Conservation (phyloP, 2,888 invertebrate species). For the Meliscaeva auricollis region DNA sequence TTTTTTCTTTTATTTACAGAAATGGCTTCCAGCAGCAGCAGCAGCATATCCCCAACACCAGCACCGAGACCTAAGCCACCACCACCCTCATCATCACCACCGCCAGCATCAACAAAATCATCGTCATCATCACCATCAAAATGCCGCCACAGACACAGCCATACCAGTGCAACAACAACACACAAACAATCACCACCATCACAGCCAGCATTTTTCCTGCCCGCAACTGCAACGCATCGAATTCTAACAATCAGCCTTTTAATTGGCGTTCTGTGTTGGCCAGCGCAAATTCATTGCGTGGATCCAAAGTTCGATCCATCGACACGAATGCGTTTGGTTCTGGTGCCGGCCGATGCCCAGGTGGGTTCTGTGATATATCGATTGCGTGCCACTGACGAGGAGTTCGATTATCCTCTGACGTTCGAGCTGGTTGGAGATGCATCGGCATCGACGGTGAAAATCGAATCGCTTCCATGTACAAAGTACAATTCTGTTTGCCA, state of each 20-base stretch:
- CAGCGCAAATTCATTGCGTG: constrained; percentile 83
- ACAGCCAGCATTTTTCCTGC: constrained; percentile 53
- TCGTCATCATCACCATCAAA: constrained; percentile 24
- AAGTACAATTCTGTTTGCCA: constrained; percentile 95
- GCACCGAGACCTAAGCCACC: constrained; percentile 71
- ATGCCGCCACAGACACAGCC: constrained; percentile 1
- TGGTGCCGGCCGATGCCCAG: constrained; percentile 93
- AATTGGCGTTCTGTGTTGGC: constrained; percentile 81
- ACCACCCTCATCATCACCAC: constrained; percentile 27
- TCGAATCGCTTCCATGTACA: constrained; percentile 93
- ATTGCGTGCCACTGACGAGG: constrained; percentile 93
- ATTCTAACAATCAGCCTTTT: constrained; percentile 82
- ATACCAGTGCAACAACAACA: constrained; percentile 58
- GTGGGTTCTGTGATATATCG: constrained; percentile 94
- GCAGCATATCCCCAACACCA: constrained; percentile 79
- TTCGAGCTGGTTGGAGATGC: constrained; percentile 92
- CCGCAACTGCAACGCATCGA: constrained; percentile 81
- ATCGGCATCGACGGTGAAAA: constrained; percentile 90
- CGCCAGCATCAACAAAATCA: constrained; percentile 68
- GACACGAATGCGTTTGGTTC: constrained; percentile 92
- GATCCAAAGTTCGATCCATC: constrained; percentile 94
- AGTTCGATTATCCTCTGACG: constrained; percentile 93
- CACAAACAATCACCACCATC: constrained; percentile 39
- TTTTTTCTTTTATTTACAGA: constrained; percentile 78
- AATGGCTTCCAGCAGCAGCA: constrained; percentile 83